Evolutionary conservation across 1,140 invertebrate genomes (phyloP).

Genomic region (Odontomachus brunneus): DNA sequence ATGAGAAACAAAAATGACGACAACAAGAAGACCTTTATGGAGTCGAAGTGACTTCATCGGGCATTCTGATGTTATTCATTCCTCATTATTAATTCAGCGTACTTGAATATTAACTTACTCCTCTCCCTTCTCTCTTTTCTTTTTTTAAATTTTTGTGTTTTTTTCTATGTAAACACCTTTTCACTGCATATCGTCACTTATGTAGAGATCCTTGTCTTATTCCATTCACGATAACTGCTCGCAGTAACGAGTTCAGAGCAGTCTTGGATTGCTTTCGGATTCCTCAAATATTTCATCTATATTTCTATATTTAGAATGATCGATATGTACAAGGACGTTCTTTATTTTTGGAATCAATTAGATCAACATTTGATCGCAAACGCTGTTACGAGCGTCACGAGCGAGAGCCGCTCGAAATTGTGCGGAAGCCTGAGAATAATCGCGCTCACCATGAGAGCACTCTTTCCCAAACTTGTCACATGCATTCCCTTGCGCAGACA

Average conservation of each 20-base stretch:
- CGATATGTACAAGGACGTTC: no score
- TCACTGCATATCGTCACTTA: no score
- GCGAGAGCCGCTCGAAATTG: background rate
- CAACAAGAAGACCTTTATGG: no score
- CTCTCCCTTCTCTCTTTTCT: background rate
- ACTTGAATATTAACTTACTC: background rate
- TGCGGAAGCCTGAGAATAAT: background rate
- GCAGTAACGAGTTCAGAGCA: background rate
- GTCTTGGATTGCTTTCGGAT: no score
- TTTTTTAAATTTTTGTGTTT: background rate
- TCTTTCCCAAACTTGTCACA: conserved; percentile 4
- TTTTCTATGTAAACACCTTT: background rate
- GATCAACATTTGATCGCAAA: background rate
- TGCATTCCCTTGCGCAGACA: conserved; percentile 28
- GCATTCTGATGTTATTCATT: no score
- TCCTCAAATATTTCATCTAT: no score
- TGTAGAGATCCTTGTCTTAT: background rate
- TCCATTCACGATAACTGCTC: background rate
- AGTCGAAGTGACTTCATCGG: no score
- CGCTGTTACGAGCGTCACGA: background rate
- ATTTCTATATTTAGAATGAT: no score
- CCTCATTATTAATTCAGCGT: no score
- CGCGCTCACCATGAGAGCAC: background rate
- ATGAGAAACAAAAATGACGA: no score
- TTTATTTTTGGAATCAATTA: no score